Percentiles rank a stretch among this genome's conserved stretches.
Conservation (phyloP, 1,140 invertebrate genomes). For the Neodiprion pinetum region DNA sequence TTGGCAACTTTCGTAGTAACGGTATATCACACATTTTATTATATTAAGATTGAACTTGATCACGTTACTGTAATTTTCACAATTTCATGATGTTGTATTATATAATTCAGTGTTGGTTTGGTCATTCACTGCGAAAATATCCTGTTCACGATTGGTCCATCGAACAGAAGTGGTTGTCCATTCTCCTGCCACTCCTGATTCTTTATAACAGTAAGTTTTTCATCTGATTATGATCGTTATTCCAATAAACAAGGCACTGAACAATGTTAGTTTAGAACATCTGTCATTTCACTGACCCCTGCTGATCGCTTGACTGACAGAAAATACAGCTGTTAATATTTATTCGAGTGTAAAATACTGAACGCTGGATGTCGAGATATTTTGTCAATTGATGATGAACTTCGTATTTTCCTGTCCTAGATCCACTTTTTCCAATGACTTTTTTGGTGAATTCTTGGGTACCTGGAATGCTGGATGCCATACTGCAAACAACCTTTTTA, state of each 20-base stretch:
- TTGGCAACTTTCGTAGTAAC: constrained; percentile 85
- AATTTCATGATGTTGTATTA: constrained; percentile 24
- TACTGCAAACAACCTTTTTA: constrained; percentile 91
- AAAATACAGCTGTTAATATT: constrained; percentile 22
- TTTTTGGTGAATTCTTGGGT: constrained; percentile 91
- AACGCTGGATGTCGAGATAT: not conserved
- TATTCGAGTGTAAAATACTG: constrained; percentile 9
- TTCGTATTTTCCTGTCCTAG: constrained; percentile 62
- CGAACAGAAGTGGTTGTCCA: constrained; percentile 95
- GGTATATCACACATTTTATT: constrained; percentile 69
- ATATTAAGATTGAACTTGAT: constrained; percentile 17
- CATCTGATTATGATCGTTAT: not conserved
- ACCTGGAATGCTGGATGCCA: constrained; percentile 87
- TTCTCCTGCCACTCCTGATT: constrained; percentile 87
- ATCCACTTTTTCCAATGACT: constrained; percentile 92
- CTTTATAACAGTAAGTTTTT: constrained; percentile 86
- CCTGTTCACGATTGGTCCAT: constrained; percentile 94
- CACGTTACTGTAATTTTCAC: constrained; percentile 4
- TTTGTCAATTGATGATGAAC: constrained; percentile 15
- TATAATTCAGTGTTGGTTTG: constrained; percentile 86
- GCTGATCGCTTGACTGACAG: not conserved
- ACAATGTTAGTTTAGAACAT: not conserved
- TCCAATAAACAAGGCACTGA: constrained; percentile 2
- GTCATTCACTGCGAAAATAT: constrained; percentile 87
- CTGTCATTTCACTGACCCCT: not conserved